Conservation (phyloP, 1,140 invertebrate genomes). For the Nasonia giraulti region DNA sequence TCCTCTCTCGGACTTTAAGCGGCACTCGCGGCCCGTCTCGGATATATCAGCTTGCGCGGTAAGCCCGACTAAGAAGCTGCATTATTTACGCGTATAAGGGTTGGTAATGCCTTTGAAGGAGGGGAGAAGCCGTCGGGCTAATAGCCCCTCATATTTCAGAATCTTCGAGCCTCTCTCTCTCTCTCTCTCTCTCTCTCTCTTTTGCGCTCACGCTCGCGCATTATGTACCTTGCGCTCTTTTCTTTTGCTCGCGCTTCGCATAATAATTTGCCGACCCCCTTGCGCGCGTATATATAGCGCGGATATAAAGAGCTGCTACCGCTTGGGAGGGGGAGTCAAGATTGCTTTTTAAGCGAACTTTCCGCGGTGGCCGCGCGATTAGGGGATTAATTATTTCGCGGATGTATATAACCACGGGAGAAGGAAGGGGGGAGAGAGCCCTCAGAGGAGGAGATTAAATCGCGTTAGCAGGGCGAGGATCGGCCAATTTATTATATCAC, state of each 20-base stretch:
- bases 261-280: constrained; percentile 60
- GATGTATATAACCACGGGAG: constrained; percentile 37
- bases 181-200: constrained; percentile 16
- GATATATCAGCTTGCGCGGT: constrained; percentile 22
- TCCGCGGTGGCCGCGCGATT: constrained; percentile 56
- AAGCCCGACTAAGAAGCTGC: constrained; percentile 54
- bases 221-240: constrained; percentile 37
- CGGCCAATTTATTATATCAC: constrained; percentile 61
- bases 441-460: constrained; percentile 50
- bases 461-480: constrained; percentile 53
- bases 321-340: constrained; percentile 47
- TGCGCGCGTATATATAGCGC: constrained; percentile 6
- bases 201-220: not conserved
- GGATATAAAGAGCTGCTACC: constrained; percentile 1
- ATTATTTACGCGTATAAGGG: constrained; percentile 65
- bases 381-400: constrained; percentile 65
- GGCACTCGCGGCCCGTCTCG: not conserved
- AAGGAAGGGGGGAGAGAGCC: not conserved
- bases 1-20: constrained; percentile 27
- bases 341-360: constrained; percentile 63
- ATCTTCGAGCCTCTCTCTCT: constrained; percentile 57
- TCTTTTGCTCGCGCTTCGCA: constrained; percentile 42
- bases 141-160: constrained; percentile 68
- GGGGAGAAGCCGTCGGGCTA: constrained; percentile 59
- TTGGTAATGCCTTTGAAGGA: constrained; percentile 56